Evolutionary conservation across 2,113 vertebrate genomes (phyloP), one percentile per base, ranked within the genome.

Genomic region (Progne subis): DNA sequence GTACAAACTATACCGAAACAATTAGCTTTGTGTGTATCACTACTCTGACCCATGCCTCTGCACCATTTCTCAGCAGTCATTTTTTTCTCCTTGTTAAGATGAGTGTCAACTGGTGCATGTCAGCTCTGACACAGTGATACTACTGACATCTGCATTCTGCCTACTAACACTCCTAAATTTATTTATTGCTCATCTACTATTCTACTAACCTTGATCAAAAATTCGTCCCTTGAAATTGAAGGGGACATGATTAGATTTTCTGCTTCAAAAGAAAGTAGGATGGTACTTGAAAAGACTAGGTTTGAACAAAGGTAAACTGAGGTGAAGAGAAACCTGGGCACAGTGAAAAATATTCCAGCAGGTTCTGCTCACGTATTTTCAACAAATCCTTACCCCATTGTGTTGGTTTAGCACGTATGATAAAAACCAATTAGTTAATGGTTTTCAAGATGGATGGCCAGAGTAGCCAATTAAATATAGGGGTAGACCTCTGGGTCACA

Each of bases 21-120:
- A 78, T 56, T 28, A 85, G 18, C 39, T 86, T 8, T 64, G 9
- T 46, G 41, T 26, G 13, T 79, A 37, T 53, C 53, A 18, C 14
- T 60, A 39, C 53, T 87, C 31, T 57, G 55, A n/a, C 53, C 57
- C 2, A 0, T 26, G 46, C 21, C 81, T 64, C 80, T 1, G 4
- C 43, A 52, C 12, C 2, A 1, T 41, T 86, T 65, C 68, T 81
- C 52, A 85, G 49, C 65, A 49, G 61, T 11, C 8, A 8, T 69
- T 37, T 28, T 64, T n/a, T 87, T 44, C 31, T 93, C 47, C 77
- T 72, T 20, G 12, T 55, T 86, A 53, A 53, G 23, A 31, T 74
- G 29, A 1, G 0, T 6, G 12, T 46, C 29, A 56, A 2, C 50
- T 7, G 6, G 31, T 61, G 32, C 32, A 20, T 2, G 2, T 37